Base-by-base conservation (phyloP, 2,797 vertebrate genomes). In the Otolemur crassicaudatus region DNA sequence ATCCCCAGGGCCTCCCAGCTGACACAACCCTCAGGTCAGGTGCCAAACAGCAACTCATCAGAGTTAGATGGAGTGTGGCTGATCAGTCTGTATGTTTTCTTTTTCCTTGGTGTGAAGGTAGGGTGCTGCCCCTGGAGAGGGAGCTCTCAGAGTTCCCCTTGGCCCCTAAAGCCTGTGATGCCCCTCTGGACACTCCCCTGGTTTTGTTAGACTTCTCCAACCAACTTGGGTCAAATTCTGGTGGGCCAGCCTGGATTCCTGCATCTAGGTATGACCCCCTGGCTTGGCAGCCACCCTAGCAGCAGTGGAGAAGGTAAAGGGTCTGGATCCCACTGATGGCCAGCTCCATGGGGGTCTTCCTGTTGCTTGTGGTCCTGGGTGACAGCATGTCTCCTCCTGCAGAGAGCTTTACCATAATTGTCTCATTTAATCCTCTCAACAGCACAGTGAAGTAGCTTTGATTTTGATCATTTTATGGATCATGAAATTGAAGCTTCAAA, bases 21-120 rank as follows among this genome's bases (percentile, higher is more conserved):
- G 25, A 95, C 11, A 0, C 46, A 49, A 49, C 87, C 95, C 70
- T 81, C 61, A 0, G 96, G 86, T 69, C 77, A 95, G 63, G 96
- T 63, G 80, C 98, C 98, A 6, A 99, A 99, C 0, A 99, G 97
- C 0, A 98, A 98, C 93, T 99, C 99, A 3, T 99, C 99, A 25
- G 99, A 99, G 95, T 98, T 99, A 43, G 98, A 99, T 0, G 98
- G 98, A 4, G 95, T 91, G 95, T 95, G 98, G 27, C 96, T 91
- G 40, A 98, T 95, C 77, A 98, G 79, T 94, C 99, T 98, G 96
- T 98, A 98, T 82, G 95, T 97, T 76, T 97, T 98, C 87, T 98
- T 98, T 94, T 97, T 98, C 49, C 96, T 94, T 2, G 97, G 97
- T 1, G 96, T 98, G 34, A 95, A 53, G 40, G 19, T 53, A 5